phyloP scores from a whole-genome alignment of 2,797 vertebrate genomes.

The Rousettus madagascariensis region DNA sequence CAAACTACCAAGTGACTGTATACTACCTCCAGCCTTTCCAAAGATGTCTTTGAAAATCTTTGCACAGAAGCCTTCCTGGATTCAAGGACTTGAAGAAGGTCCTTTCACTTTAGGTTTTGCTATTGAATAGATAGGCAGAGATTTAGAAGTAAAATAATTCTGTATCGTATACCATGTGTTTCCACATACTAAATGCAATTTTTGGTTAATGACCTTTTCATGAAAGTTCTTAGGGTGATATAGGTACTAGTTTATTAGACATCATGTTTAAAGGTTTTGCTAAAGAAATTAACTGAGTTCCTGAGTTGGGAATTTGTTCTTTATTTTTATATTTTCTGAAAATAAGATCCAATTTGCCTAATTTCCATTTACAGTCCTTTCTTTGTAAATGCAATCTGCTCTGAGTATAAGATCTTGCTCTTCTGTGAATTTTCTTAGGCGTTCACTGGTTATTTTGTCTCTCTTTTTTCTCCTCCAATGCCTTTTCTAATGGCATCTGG shows the following conservation, averaged over 20 bases:
- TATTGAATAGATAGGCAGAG: background rate
- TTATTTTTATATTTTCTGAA: slow-evolving; percentile 16
- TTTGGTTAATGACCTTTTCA: background rate
- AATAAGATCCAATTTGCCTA: background rate
- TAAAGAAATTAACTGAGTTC: background rate
- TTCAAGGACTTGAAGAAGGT: background rate
- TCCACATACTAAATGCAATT: background rate
- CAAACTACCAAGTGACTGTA: background rate
- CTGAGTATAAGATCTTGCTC: background rate
- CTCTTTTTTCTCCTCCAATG: background rate
- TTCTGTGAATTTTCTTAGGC: background rate
- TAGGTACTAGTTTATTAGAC: background rate
- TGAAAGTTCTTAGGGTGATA: background rate
- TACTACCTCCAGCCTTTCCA: background rate
- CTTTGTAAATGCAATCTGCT: background rate
- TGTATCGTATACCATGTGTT: background rate
- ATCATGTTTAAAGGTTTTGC: background rate
- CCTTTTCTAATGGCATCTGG: background rate
- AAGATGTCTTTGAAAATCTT: background rate
- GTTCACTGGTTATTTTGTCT: background rate
- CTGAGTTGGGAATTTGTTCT: background rate
- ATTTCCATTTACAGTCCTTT: background rate
- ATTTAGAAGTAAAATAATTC: background rate
- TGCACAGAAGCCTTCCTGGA: background rate
- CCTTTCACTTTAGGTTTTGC: background rate